A percentile compares a stretch with the other conserved stretches of the same genome.
Conservation (phyloP, 2,888 invertebrate species). For the Bhutanitis thaidina region DNA sequence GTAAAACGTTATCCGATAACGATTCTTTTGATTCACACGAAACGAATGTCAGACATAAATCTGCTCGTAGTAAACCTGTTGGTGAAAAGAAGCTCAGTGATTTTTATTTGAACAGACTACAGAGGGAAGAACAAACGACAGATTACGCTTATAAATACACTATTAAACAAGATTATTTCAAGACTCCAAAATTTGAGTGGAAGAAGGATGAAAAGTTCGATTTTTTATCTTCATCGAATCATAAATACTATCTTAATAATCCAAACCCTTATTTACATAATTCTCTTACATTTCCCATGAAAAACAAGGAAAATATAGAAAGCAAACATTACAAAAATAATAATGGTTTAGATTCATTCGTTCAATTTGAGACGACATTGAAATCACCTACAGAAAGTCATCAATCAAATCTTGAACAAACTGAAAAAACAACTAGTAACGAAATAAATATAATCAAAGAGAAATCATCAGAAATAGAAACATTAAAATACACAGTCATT, state of each 20-base stretch:
- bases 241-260: neutral
- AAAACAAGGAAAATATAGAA: neutral
- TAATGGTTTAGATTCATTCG: neutral
- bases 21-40: neutral
- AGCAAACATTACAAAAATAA: too few species aligned
- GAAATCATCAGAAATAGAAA: neutral
- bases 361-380: neutral
- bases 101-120: neutral
- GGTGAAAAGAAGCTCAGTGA: neutral
- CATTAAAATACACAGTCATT: neutral
- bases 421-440: neutral
- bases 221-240: neutral
- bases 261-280: neutral
- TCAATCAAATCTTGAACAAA: neutral
- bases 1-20: neutral
- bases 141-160: neutral
- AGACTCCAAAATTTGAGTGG: constrained; percentile 6
- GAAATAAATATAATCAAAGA: neutral
- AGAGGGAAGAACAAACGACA: neutral
- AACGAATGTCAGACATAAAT: neutral
- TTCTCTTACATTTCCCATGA: neutral
- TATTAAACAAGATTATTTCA: neutral
- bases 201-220: constrained; percentile 1
- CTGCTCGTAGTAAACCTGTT: neutral
- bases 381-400: neutral